Conservation (phyloP, 2,888 invertebrate species). For the Nasonia oneida region DNA sequence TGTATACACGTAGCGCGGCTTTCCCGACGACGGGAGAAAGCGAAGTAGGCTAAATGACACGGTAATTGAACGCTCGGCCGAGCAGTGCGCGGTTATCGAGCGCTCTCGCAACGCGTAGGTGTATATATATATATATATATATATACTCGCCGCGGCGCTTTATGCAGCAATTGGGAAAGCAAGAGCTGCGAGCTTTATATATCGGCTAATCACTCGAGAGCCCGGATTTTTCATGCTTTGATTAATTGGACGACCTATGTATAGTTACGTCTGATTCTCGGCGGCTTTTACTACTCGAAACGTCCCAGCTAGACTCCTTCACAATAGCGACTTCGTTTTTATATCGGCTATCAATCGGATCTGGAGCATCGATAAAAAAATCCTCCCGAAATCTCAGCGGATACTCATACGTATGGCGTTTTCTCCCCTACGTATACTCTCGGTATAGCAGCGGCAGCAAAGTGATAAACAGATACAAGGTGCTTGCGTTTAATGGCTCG, state of each 20-base stretch:
- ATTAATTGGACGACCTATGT: neutral
- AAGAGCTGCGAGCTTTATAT: neutral
- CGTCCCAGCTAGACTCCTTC: too few species aligned
- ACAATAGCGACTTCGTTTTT: too few species aligned
- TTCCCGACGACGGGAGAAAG: slow-evolving; percentile 20
- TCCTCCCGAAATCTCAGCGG: neutral
- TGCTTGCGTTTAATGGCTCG: slow-evolving; percentile 49
- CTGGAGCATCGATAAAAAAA: neutral
- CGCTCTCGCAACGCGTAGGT: neutral
- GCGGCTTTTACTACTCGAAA: neutral
- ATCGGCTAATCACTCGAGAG: neutral
- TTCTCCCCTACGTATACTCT: neutral
- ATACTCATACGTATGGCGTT: neutral
- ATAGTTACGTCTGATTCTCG: neutral
- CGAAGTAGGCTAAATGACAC: slow-evolving; percentile 48
- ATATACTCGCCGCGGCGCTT: neutral
- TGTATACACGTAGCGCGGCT: neutral
- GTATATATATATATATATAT: neutral
- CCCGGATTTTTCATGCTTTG: neutral
- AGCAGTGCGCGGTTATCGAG: slow-evolving; percentile 26
- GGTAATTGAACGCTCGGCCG: slow-evolving; percentile 46
- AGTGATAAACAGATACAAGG: slow-evolving; percentile 25
- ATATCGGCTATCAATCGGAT: neutral
- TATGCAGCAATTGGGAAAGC: slow-evolving; percentile 15
- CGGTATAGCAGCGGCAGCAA: neutral